phyloP scores from a whole-genome alignment of 1,140 invertebrate genomes.

The Bilobella aurantiaca region DNA sequence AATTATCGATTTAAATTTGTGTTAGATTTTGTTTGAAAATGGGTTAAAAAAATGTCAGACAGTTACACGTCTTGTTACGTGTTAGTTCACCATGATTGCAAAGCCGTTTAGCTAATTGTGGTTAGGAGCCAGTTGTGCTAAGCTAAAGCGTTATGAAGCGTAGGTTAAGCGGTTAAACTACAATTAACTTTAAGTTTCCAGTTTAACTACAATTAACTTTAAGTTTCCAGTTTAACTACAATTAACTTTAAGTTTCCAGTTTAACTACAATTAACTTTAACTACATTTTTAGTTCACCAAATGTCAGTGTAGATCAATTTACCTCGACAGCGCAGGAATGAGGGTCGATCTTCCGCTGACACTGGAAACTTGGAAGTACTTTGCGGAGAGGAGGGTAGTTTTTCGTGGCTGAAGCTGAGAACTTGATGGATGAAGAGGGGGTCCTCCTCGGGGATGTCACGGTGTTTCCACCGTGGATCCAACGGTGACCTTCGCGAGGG shows the following conservation, averaged over 20 bases:
- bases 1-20: too few species aligned
- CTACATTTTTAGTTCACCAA: conserved; percentile 15
- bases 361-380: conserved; percentile 30
- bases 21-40: too few species aligned
- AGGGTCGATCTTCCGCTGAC: conserved; percentile 31
- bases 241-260: conserved; percentile 4
- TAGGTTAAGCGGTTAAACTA: too few species aligned
- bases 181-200: not conserved
- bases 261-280: not conserved
- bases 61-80: too few species aligned
- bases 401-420: conserved; percentile 18
- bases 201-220: not conserved
- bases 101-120: too few species aligned
- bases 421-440: conserved; percentile 31
- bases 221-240: not conserved
- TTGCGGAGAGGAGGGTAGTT: not conserved
- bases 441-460: conserved; percentile 34
- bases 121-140: too few species aligned
- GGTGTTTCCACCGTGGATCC: conserved; percentile 9
- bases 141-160: too few species aligned
- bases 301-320: conserved; percentile 32
- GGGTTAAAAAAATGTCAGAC: too few species aligned
- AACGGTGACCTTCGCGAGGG: not conserved
- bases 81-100: too few species aligned
- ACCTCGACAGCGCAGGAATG: conserved; percentile 34